Evolutionary conservation across 2,797 vertebrate genomes (phyloP).

Genomic region (Amblyraja radiata): DNA sequence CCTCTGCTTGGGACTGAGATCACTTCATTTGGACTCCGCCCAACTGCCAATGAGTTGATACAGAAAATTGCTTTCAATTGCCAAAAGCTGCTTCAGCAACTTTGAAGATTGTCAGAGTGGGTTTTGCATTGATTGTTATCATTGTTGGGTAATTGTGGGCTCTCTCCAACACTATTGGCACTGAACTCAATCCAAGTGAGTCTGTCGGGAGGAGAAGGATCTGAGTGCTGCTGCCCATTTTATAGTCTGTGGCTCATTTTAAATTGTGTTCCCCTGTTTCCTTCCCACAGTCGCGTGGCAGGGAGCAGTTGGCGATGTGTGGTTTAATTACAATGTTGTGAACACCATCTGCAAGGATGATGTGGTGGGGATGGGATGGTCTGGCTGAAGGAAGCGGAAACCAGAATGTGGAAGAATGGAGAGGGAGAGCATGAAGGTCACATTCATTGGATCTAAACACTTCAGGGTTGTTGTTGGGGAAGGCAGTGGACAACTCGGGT

Average conservation of each 20-base stretch:
- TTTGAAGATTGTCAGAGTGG: background rate
- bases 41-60: background rate
- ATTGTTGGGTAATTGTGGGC: background rate
- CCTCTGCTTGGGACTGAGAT: background rate
- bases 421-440: background rate
- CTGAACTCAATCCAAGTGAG: background rate
- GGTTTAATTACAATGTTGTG: background rate
- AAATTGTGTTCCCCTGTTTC: background rate
- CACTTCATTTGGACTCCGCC: background rate
- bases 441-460: background rate
- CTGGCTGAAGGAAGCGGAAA: too few species aligned
- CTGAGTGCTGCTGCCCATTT: background rate
- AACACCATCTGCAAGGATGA: background rate
- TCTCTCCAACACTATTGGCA: background rate
- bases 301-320: background rate
- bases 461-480: background rate
- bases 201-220: background rate
- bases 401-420: background rate
- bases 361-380: background rate
- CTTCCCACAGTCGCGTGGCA: background rate
- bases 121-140: slow-evolving; percentile 12
- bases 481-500: background rate
- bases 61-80: background rate
- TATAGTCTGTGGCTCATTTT: background rate
- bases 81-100: background rate